These are phyloP conservation scores for Chiloscyllium plagiosum DNA, from an alignment of 2,113 vertebrate genomes.

Conservation along the genomic window DNA sequence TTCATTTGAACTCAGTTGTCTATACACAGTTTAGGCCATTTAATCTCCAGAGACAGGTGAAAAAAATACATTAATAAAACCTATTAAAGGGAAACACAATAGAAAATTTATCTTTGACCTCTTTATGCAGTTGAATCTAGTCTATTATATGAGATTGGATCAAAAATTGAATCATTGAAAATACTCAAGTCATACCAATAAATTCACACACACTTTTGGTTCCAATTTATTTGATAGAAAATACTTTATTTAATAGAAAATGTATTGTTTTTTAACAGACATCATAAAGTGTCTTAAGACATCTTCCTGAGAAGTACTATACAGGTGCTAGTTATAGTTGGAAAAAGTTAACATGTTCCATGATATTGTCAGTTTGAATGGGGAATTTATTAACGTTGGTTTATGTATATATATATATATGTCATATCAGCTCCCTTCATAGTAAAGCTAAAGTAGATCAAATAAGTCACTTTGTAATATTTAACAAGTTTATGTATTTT, in stretches of 20 bases:
- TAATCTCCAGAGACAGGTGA: neutral
- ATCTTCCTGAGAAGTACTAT: neutral
- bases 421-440: neutral
- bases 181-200: neutral
- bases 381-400: too few relatives aligned
- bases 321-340: neutral
- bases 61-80: neutral
- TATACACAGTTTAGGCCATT: neutral
- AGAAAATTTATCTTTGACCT: neutral
- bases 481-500: neutral
- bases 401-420: too few relatives aligned
- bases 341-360: neutral
- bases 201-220: neutral
- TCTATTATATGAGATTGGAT: neutral
- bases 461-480: neutral
- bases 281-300: neutral
- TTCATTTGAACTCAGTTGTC: too few relatives aligned
- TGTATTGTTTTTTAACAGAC: neutral
- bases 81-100: neutral
- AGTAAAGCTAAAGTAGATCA: neutral
- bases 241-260: neutral
- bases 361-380: neutral
- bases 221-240: neutral
- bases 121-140: neutral
- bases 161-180: neutral